Base-by-base conservation (phyloP, 2,888 invertebrate species). In the Liopterus haemorrhoidalis region DNA sequence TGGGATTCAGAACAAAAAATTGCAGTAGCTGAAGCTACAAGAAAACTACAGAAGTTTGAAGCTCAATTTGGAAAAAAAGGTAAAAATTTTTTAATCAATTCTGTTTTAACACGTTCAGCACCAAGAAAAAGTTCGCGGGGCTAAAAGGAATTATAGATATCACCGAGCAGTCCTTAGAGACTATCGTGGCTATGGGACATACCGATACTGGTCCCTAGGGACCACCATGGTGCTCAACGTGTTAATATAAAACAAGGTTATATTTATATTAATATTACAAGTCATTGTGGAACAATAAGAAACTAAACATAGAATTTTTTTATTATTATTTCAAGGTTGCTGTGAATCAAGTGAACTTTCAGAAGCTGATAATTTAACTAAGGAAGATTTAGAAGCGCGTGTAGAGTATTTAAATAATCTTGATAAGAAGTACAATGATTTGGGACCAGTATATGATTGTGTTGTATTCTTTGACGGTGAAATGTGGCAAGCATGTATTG, bases 361-460 rank as follows among this genome's bases (percentile, higher is more conserved):
- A 36, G 70, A 74, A 49, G 77, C 78, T 41, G 90, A 94, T 48
- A 93, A 91, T 67, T 69, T 87, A 18, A 70, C 76, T 32, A 90
- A 90, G 61, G 97, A 97, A 62, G 91, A 99, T 62, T 67, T 91
- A 11, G 93, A 95, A 59, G 81, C 85, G 8, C 79, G 83, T 58
- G 72, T 94, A 39, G 96, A 97, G 57, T 74, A 86, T 47, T 71
- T 97, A 46, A 85, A 79, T 55, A 74, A 70, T 48, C 74, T 84
- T 35, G 95, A 97, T 53, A 96, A 95, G 65, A 89, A 92, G 62
- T 92, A 82, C 65, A 72, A 70, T 42, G 94, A 96, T 62, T 67
- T 81, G 5, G 96, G 95, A 12, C 91, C 91, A 2, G 81, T 88
- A 4, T 93, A 86, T 64, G 99, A 99, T 68, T 92, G 94, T 70